These are phyloP conservation scores for Aricia artaxerxes DNA, from an alignment of 2,888 invertebrate genomes.

Conservation along the genomic window DNA sequence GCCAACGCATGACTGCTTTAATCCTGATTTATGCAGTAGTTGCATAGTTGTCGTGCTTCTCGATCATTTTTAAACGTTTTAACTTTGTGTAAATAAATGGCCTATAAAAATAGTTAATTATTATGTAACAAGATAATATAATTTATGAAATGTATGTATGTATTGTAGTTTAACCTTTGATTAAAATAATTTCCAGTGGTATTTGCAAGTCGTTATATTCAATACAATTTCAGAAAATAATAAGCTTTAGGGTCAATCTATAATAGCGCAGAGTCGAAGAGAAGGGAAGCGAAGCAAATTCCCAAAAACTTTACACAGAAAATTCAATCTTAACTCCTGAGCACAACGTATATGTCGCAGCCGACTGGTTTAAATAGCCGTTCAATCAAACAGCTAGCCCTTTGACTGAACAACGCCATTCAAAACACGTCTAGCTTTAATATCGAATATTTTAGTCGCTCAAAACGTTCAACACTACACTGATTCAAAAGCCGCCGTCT, in stretches of 20 bases:
- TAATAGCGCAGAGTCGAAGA: too few relatives aligned
- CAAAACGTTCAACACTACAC: too few relatives aligned
- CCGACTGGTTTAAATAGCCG: too few relatives aligned
- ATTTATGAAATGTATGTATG: neutral
- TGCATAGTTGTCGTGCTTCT: conserved; percentile 40
- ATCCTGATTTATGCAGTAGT: conserved; percentile 46
- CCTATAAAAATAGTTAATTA: neutral
- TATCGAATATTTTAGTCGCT: too few relatives aligned
- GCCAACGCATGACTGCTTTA: conserved; percentile 72
- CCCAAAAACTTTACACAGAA: too few relatives aligned
- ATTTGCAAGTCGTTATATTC: neutral
- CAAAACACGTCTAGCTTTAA: too few relatives aligned
- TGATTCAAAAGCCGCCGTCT: too few relatives aligned
- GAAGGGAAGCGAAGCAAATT: too few relatives aligned
- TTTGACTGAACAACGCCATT: too few relatives aligned
- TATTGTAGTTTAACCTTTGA: neutral
- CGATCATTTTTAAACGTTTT: neutral
- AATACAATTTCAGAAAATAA: neutral
- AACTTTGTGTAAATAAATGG: conserved; percentile 12
- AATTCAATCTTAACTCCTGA: too few relatives aligned
- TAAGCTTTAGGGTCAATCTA: neutral
- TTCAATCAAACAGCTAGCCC: too few relatives aligned
- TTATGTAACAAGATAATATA: neutral
- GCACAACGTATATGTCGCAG: too few relatives aligned
- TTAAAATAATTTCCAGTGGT: neutral